Evolutionary conservation across 2,797 vertebrate genomes (phyloP), one percentile per base, ranked within the genome.

Genomic region (Coranthus polyacanthus): DNA sequence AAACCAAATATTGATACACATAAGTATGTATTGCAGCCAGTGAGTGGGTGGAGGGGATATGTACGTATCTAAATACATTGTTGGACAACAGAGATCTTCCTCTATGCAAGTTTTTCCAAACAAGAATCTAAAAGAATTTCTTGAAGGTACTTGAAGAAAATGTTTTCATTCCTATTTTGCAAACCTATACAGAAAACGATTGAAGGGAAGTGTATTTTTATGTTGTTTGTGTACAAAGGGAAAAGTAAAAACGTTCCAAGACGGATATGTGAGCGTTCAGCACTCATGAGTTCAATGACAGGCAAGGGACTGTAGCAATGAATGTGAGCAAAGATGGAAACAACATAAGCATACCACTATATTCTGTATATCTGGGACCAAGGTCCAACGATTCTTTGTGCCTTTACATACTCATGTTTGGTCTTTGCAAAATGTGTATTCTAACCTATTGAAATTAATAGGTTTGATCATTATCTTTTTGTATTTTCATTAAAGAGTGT

Each of bases 31-130:
- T 64, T 32, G 62, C 24, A 45, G 46, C 45, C 50, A 44, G 52
- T 53, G 59, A 72, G 17, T 49, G 51, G 37, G 53, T 38, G 24
- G 15, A 57, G 11, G 39, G 64, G 18, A 43, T 29, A 43, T 10
- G 5, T 42, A 39, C 57, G 41, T 56, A 54, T 15, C 32, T 43
- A 20, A 36, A 20, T 57, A 39, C 57, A 47, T 54, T 62, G 20
- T 69, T 73, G 53, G 79, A 86, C 82, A 81, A 72, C 68, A 62
- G 83, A 82, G 78, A 65, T 79, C 7, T 66, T 82, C 47, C 64
- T 86, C 77, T 84, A 41, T 56, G 81, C 81, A 85, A 81, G 47
- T 50, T 55, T 22, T 47, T 12, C 17, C n/a, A n/a, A n/a, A n/a
- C n/a, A n/a, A n/a, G 42, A 77, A 72, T 73, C 69, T 12, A 53